These are phyloP conservation scores for Sarcophaga bullata DNA, from an alignment of 1,140 invertebrate genomes.

Conservation along the genomic window DNA sequence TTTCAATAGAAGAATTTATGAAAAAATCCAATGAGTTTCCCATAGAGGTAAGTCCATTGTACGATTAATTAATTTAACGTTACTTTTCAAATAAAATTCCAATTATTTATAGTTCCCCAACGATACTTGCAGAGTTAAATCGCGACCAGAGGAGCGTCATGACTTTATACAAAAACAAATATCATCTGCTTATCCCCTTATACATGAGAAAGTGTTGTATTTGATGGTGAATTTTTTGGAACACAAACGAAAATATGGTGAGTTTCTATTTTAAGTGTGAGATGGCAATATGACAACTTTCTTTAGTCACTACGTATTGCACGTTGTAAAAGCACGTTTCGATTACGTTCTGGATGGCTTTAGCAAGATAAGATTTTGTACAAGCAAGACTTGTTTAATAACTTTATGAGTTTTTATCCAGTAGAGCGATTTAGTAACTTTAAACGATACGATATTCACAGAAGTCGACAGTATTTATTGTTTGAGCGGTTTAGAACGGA, in stretches of 20 bases:
- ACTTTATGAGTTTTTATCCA: background rate
- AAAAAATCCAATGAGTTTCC: constrained; percentile 43
- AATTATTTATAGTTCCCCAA: constrained; percentile 4
- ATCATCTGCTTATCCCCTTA: constrained; percentile 57
- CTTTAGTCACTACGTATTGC: background rate
- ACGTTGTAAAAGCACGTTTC: no score
- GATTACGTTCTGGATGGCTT: no score
- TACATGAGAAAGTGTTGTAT: constrained; percentile 53
- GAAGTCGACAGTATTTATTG: no score
- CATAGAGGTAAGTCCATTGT: constrained; percentile 18
- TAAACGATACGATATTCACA: background rate
- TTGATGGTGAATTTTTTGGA: constrained; percentile 54
- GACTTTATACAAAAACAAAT: constrained; percentile 48
- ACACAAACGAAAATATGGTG: constrained; percentile 57
- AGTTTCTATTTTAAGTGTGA: constrained; percentile 33
- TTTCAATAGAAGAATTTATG: constrained; percentile 36
- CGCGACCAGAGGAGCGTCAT: constrained; percentile 45
- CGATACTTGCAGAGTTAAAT: background rate
- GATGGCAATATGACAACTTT: background rate
- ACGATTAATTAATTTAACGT: no score
- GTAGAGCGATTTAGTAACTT: background rate
- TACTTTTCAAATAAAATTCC: no score
- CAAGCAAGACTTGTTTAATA: no score
- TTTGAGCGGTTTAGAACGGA: no score
- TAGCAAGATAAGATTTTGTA: no score